phyloP scores from a whole-genome alignment of 2,113 vertebrate species.

The Antennarius striatus region DNA sequence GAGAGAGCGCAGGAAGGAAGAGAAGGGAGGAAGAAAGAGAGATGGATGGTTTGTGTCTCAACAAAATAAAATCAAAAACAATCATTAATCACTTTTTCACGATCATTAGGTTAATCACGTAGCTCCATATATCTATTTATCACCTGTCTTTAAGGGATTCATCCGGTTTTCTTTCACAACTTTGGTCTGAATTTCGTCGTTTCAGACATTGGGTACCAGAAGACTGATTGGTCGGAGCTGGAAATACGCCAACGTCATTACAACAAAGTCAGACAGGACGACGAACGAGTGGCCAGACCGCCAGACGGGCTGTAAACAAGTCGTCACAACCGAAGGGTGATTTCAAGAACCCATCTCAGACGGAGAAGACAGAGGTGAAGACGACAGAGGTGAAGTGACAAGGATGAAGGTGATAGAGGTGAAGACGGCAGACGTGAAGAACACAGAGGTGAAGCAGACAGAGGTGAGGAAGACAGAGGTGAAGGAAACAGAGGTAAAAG shows the following conservation, averaged over 20 bases:
- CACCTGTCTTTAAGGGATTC: background rate
- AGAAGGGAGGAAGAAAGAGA: background rate
- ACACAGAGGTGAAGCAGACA: no score
- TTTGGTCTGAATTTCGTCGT: background rate
- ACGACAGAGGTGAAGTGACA: no score
- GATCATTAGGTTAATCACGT: no score
- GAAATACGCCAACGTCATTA: background rate
- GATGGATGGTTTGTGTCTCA: background rate
- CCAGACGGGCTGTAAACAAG: background rate
- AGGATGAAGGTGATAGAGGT: no score
- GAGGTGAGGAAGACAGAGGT: no score
- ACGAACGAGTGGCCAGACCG: background rate
- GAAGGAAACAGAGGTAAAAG: no score
- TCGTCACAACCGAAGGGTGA: background rate
- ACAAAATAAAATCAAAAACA: slow-evolving; percentile 4
- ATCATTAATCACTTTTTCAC: background rate
- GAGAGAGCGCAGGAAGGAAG: background rate
- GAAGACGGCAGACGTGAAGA: no score
- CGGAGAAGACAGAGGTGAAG: no score
- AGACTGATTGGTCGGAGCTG: slow-evolving; percentile 2
- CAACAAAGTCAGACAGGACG: background rate
- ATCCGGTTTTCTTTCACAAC: background rate
- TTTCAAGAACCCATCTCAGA: background rate
- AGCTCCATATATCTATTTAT: background rate
- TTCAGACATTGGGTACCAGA: background rate